Evolutionary conservation across 2,888 invertebrate species (phyloP), one percentile per base, ranked within the genome.

Genomic region (Lasiommata megera): DNA sequence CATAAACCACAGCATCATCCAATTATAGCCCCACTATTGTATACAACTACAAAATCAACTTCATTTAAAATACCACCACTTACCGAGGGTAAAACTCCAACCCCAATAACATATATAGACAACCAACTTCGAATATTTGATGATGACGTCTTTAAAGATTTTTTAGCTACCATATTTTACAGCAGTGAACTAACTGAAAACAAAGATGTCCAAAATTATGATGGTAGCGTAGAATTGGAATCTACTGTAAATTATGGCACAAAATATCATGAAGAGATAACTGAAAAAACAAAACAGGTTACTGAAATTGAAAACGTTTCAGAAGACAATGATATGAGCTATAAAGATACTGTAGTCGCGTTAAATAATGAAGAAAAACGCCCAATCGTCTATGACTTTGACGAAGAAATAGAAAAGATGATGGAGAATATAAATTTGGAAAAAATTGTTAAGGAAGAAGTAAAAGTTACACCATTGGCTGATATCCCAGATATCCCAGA

Each of bases 161-260:
- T 82, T 56, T 54, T 82, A 9, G 47, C 57, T 29, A 76, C 79
- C 0, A 74, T 82, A 71, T 81, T 82, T 54, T 65, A 62, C n/a
- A 74, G 72, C 28, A 67, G 77, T 14, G 80, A 82, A 59, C 63
- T 69, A n/a, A 47, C 64, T 7, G 62, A 69, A 34, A 65, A 72
- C 41, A 43, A 66, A 38, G 63, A 64, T 12, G 34, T 67, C 0
- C 46, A 64, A 44, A 37, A 60, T 50, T 40, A 41, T 16, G 14
- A 12, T 23, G 37, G 47, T 0, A 34, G 43, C 28, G 11, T 53
- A n/a, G 53, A 36, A 11, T 12, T 28, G 36, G 9, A 31, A 51
- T 37, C 18, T 34, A 23, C 40, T 5, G 5, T 44, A 9, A 57
- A 28, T 12, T 29, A 41, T 3, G 17, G 48, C 18, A n/a, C 40